Percentiles rank a stretch among this genome's conserved stretches.
Evolutionary conservation across 2,888 invertebrate species (phyloP).

Genomic region (Aspidiotus rigidus): DNA sequence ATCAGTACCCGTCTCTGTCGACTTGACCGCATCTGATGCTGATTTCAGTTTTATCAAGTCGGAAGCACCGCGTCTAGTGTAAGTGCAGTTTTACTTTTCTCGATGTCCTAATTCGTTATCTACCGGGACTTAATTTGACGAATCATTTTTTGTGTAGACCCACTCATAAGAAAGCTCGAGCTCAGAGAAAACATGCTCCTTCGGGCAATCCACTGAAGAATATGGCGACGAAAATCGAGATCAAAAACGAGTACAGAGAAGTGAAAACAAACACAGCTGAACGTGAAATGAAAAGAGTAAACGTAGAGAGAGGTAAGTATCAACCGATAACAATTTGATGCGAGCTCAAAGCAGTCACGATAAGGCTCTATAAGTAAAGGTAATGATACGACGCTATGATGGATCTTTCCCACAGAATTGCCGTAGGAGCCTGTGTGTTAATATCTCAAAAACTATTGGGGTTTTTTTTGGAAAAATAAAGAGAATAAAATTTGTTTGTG

Average conservation of each 20-base stretch:
- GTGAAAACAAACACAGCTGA: conserved; percentile 59
- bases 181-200: conserved; percentile 53
- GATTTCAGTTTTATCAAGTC: conserved; percentile 35
- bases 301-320: conserved; percentile 69
- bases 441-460: too few relatives aligned
- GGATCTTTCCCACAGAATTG: too few relatives aligned
- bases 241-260: conserved; percentile 67
- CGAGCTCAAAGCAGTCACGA: too few relatives aligned
- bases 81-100: neutral
- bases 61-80: conserved; percentile 23
- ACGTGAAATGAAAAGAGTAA: conserved; percentile 61
- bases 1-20: too few relatives aligned
- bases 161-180: conserved; percentile 57
- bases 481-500: too few relatives aligned
- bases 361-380: too few relatives aligned
- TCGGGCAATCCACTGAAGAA: conserved; percentile 74
- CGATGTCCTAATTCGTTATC: neutral
- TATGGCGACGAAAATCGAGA: conserved; percentile 68
- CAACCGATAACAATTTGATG: too few relatives aligned
- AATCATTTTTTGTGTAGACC: conserved; percentile 46
- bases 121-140: neutral
- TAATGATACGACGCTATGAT: too few relatives aligned
- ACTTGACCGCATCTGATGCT: conserved; percentile 14
- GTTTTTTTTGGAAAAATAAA: too few relatives aligned
- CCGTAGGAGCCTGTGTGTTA: too few relatives aligned